Conservation (phyloP, 2,113 vertebrate genomes). For the Circaetus cinerascens region DNA sequence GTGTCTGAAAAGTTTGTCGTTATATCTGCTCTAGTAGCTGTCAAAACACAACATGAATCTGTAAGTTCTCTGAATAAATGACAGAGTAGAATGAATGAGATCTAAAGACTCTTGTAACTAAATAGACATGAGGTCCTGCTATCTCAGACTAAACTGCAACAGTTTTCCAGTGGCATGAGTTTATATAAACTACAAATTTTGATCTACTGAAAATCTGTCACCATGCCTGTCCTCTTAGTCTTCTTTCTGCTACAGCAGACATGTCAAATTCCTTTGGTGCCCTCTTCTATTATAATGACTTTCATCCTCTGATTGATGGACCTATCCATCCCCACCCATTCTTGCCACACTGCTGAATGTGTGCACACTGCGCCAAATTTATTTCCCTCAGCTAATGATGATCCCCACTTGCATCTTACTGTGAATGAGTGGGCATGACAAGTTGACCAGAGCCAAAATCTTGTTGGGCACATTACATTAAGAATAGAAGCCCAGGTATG, state of each 20-base stretch:
- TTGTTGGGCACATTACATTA: not conserved
- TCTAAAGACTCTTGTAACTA: not conserved
- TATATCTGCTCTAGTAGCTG: not conserved
- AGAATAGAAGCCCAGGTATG: not conserved
- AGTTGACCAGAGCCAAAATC: not conserved
- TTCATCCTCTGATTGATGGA: not conserved
- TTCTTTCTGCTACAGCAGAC: not conserved
- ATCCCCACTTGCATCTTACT: not conserved
- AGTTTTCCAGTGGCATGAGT: not conserved
- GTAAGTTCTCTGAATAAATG: not conserved
- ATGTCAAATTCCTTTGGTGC: not conserved
- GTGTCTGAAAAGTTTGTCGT: not conserved
- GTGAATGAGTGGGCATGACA: accelerated
- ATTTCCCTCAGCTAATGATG: not conserved
- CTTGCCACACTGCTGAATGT: not conserved
- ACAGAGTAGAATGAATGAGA: not conserved
- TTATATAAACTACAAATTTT: not conserved
- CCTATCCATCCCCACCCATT: not conserved
- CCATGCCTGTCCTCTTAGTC: not conserved
- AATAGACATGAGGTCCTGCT: not conserved
- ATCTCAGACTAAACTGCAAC: not conserved
- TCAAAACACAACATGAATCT: not conserved
- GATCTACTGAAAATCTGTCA: not conserved
- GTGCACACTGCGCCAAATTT: not conserved
- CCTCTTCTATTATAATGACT: not conserved